A percentile compares a stretch with the other conserved stretches of the same genome.
phyloP scores from a whole-genome alignment of 2,113 vertebrate genomes.

The Ellobius talpinus region DNA sequence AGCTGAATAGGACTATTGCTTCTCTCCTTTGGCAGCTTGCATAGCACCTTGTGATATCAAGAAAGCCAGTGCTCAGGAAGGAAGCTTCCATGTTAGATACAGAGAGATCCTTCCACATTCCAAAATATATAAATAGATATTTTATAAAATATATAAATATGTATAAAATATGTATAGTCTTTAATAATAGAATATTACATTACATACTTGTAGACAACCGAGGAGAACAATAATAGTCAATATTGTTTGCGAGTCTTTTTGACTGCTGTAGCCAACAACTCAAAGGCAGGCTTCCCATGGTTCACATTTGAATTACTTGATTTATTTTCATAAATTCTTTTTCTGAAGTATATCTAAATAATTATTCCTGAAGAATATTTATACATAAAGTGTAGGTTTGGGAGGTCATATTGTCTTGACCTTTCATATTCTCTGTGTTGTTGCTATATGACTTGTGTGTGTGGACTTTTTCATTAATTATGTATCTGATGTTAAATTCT shows the following conservation, averaged over 20 bases:
- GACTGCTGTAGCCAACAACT: too few relatives aligned
- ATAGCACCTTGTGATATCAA: not conserved
- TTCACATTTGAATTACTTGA: not conserved
- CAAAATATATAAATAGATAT: too few relatives aligned
- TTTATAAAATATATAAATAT: too few relatives aligned
- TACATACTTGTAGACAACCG: not conserved
- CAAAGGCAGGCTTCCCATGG: not conserved
- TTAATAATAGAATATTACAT: not conserved
- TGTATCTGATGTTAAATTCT: not conserved
- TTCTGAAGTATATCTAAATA: not conserved
- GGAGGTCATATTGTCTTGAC: not conserved
- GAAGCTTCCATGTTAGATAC: not conserved
- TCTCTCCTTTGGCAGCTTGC: not conserved
- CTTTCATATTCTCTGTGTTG: not conserved
- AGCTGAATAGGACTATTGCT: not conserved
- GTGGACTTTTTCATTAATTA: not conserved
- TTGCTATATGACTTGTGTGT: not conserved
- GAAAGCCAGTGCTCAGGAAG: not conserved
- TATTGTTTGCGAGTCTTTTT: not conserved
- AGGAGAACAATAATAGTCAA: not conserved
- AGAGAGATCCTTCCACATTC: not conserved
- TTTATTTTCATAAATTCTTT: not conserved
- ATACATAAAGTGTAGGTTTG: not conserved
- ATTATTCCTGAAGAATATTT: not conserved
- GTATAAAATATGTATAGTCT: not conserved